A percentile compares a stretch with the other conserved stretches of the same genome.
Conservation (phyloP, 2,797 vertebrate species). For the Halcyon smyrnensis region DNA sequence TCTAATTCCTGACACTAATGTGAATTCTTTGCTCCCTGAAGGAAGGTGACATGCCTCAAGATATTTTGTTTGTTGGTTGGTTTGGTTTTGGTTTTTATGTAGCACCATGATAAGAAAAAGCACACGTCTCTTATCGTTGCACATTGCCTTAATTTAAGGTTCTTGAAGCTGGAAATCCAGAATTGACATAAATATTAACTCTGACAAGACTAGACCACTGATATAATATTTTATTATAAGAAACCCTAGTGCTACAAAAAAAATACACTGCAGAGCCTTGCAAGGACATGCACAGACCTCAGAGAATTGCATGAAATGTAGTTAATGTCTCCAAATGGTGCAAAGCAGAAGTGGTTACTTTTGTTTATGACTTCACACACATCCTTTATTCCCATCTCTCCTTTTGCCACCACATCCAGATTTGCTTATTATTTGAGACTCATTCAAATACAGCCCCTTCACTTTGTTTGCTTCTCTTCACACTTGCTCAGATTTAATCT, state of each 20-base stretch:
- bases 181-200: not conserved
- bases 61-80: no score
- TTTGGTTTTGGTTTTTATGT: not conserved
- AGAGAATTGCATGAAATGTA: not conserved
- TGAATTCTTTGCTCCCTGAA: not conserved
- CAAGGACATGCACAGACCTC: not conserved
- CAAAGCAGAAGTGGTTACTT: not conserved
- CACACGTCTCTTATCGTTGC: not conserved
- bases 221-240: not conserved
- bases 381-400: not conserved
- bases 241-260: not conserved
- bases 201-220: not conserved
- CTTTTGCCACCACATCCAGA: not conserved
- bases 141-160: not conserved
- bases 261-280: not conserved
- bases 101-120: not conserved
- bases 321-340: not conserved
- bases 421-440: not conserved
- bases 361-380: not conserved
- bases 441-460: not conserved
- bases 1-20: not conserved
- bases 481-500: not conserved
- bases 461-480: not conserved
- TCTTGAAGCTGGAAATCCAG: not conserved
- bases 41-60: not conserved